phyloP scores from a whole-genome alignment of 2,888 invertebrate genomes.

The Pardosa pseudoannulata region DNA sequence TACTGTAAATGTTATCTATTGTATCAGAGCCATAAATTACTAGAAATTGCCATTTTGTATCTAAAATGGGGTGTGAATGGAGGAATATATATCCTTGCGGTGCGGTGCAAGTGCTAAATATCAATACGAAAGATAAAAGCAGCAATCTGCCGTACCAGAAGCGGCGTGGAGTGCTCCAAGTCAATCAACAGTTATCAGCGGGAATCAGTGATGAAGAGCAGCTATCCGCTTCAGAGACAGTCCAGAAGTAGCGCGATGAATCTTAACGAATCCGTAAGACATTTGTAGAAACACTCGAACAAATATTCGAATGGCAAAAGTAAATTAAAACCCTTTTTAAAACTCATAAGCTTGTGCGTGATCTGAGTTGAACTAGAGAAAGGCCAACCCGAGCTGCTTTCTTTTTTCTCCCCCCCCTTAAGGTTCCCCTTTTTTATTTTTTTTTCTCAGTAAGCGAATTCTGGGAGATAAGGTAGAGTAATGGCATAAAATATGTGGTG shows the following conservation, averaged over 20 bases:
- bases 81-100: constrained; percentile 8
- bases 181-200: constrained; percentile 50
- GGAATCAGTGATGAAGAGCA: constrained; percentile 56
- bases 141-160: not conserved
- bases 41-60: constrained; percentile 14
- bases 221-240: constrained; percentile 36
- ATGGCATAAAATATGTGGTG: constrained; percentile 28
- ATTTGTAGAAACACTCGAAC: constrained; percentile 3
- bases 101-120: constrained; percentile 30
- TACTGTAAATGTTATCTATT: not conserved
- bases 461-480: constrained; percentile 42
- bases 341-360: constrained; percentile 29
- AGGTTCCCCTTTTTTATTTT: not conserved
- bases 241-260: constrained; percentile 29
- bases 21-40: constrained; percentile 28
- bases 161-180: constrained; percentile 8
- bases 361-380: not conserved
- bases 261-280: constrained; percentile 36
- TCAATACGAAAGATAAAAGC: constrained; percentile 49
- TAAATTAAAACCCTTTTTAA: constrained; percentile 42
- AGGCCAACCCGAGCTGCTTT: constrained; percentile 4
- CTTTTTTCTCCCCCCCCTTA: not conserved
- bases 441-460: constrained; percentile 21
- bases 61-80: constrained; percentile 39
- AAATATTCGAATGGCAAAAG: constrained; percentile 23